These are phyloP conservation scores for Diplolepis rosae DNA, from an alignment of 2,888 invertebrate species.

Conservation along the genomic window DNA sequence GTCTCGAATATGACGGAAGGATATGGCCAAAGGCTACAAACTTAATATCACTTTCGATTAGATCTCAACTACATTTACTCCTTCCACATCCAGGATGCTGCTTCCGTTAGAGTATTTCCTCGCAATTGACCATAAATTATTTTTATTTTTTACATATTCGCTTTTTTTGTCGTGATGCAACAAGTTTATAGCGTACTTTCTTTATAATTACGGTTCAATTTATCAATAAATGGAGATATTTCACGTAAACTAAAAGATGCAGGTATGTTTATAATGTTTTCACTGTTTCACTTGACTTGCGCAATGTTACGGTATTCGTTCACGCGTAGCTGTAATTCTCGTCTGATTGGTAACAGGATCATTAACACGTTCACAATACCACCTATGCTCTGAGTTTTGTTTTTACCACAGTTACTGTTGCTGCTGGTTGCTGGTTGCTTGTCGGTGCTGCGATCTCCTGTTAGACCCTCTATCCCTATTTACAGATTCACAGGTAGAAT, in stretches of 20 bases:
- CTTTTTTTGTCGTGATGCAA: too few species aligned
- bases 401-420: background rate
- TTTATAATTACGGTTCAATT: too few species aligned
- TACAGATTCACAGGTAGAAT: background rate
- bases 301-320: background rate
- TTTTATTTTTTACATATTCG: background rate
- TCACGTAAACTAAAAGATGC: too few species aligned
- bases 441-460: background rate
- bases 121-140: background rate
- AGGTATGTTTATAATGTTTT: background rate
- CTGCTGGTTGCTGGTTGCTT: background rate
- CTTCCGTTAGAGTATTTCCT: background rate
- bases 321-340: background rate
- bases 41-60: constrained; percentile 45
- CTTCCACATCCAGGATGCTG: background rate
- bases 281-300: background rate
- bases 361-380: background rate
- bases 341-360: background rate
- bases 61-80: background rate
- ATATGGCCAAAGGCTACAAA: constrained; percentile 3
- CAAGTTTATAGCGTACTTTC: too few species aligned
- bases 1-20: background rate
- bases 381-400: background rate
- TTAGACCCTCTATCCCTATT: background rate
- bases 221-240: too few species aligned